Conservation (phyloP, 1,140 invertebrate genomes). For the Galendromus occidentalis region DNA sequence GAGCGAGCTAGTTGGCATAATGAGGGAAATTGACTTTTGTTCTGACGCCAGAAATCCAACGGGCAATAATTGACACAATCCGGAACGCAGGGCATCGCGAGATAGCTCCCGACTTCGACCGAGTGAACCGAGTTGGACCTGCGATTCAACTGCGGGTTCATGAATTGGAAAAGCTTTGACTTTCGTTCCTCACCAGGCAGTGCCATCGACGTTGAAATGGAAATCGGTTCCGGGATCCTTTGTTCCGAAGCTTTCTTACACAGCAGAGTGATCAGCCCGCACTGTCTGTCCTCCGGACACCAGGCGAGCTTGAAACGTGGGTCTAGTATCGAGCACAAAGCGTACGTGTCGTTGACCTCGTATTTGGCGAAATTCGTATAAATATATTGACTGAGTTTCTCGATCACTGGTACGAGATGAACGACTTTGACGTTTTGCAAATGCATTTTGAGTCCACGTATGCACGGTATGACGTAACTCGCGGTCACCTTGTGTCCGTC, state of each 20-base stretch:
- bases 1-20: background rate
- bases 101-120: background rate
- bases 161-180: background rate
- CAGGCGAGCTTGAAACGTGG: constrained; percentile 4
- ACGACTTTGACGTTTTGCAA: background rate
- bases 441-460: background rate
- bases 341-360: constrained; percentile 1
- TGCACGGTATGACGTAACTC: constrained; percentile 5
- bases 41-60: background rate
- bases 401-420: background rate
- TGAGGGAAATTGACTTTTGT: background rate
- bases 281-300: constrained; percentile 8
- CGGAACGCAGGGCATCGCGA: background rate
- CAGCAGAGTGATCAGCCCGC: background rate
- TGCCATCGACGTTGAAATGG: background rate
- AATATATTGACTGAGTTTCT: constrained; percentile 7
- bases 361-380: constrained; percentile 2
- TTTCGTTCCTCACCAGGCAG: background rate
- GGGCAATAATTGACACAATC: background rate
- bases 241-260: background rate
- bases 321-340: constrained; percentile 4
- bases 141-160: background rate
- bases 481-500: constrained; percentile 2
- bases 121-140: background rate
- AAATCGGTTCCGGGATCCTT: background rate